Evolutionary conservation across 2,888 invertebrate genomes (phyloP).

Genomic region (Pecten maximus): DNA sequence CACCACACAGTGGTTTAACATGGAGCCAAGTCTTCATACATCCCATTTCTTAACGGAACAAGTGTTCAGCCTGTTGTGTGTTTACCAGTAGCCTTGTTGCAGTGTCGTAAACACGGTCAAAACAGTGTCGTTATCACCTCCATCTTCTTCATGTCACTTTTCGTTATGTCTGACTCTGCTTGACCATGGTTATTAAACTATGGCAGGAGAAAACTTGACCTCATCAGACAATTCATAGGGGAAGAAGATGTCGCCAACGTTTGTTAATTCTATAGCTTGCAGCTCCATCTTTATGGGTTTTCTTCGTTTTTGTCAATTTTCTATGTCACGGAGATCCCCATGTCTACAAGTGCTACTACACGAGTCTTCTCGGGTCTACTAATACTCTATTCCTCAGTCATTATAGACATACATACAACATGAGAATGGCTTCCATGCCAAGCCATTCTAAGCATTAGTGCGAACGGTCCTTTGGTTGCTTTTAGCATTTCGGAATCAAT

Average conservation of each 20-base stretch:
- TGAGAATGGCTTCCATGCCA: not conserved
- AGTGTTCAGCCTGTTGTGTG: not conserved
- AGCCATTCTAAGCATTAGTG: not conserved
- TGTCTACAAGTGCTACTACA: constrained; percentile 28
- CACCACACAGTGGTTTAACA: not conserved
- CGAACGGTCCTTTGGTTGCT: not conserved
- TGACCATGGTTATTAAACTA: not conserved
- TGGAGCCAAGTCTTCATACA: not conserved
- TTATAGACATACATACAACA: not conserved
- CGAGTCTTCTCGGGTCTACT: not conserved
- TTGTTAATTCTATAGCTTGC: not conserved
- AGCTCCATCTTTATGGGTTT: not conserved
- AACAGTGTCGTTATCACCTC: not conserved
- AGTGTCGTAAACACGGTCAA: not conserved
- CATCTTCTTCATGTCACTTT: not conserved
- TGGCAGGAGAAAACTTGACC: constrained; percentile 11
- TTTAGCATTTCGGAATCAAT: not conserved
- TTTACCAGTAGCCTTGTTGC: not conserved
- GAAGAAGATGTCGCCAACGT: not conserved
- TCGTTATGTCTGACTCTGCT: not conserved
- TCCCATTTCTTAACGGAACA: not conserved
- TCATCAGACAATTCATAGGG: not conserved
- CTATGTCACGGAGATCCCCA: not conserved
- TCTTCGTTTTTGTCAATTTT: not conserved
- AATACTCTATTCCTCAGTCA: not conserved